Conservation (phyloP, 2,113 vertebrate species). For the Halichoeres trimaculatus region DNA sequence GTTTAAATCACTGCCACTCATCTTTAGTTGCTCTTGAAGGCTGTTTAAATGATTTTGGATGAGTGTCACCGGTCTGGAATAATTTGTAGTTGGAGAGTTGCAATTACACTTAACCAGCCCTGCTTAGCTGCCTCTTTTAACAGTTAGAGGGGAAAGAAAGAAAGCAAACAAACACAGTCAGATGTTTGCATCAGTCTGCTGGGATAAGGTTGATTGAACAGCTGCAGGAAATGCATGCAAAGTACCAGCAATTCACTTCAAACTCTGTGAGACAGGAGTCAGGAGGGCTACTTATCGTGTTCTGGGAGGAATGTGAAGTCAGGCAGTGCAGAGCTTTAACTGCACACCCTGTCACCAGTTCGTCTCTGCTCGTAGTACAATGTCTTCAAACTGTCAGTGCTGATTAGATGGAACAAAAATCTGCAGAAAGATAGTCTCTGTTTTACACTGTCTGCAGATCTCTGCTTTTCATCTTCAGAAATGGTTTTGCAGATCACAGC, state of each 20-base stretch:
- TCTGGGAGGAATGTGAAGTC: background rate
- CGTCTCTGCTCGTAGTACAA: too few relatives aligned
- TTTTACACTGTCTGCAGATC: background rate
- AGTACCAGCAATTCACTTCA: background rate
- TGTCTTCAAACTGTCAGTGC: too few relatives aligned
- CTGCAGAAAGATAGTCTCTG: too few relatives aligned
- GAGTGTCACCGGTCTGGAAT: background rate
- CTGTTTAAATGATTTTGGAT: constrained; percentile 31
- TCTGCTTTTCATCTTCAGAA: background rate
- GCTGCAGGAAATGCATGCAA: constrained; percentile 7
- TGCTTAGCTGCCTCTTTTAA: background rate
- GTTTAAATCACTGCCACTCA: constrained; percentile 25
- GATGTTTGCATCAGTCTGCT: background rate
- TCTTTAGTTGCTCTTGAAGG: constrained; percentile 38
- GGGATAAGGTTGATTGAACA: constrained; percentile 1
- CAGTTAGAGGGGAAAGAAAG: background rate
- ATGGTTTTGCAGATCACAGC: background rate
- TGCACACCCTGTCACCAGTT: background rate
- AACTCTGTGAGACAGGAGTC: background rate
- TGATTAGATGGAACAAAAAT: too few relatives aligned
- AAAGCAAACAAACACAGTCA: background rate
- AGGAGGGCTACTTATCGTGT: background rate
- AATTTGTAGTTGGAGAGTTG: background rate
- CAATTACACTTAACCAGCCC: background rate
- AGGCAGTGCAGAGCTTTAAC: background rate